A percentile compares a stretch with the other conserved stretches of the same genome.
Conservation (phyloP, 2,888 invertebrate species). For the Corbicula japonica region DNA sequence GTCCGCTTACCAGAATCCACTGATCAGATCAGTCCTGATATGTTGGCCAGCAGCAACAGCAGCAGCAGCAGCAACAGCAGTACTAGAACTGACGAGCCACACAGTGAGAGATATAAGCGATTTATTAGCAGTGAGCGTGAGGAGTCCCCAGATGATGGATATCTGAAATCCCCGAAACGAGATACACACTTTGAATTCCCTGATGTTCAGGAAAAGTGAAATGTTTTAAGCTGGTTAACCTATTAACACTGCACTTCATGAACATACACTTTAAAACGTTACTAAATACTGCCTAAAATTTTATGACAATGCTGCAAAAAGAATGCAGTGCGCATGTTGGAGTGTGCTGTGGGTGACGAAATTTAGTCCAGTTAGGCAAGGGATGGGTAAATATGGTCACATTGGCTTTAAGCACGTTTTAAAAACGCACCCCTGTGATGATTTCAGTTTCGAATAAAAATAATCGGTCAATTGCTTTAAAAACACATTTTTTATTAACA, state of each 20-base stretch:
- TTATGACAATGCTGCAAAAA: neutral
- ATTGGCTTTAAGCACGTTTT: neutral
- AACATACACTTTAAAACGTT: neutral
- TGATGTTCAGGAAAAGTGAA: conserved; percentile 15
- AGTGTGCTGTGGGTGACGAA: neutral
- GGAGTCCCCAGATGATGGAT: conserved; percentile 24
- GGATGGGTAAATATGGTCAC: neutral
- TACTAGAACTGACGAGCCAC: too few relatives aligned
- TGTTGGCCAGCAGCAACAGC: too few relatives aligned
- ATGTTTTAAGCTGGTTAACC: neutral
- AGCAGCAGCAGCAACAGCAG: too few relatives aligned
- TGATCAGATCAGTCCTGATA: too few relatives aligned
- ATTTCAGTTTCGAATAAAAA: neutral
- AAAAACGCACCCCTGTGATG: neutral
- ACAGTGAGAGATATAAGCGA: conserved; percentile 32
- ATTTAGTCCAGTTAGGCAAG: neutral
- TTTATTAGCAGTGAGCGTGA: conserved; percentile 18
- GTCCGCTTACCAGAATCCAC: conserved; percentile 18
- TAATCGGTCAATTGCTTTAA: neutral
- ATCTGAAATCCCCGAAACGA: conserved; percentile 41
- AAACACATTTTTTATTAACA: neutral
- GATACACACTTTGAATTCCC: conserved; percentile 31
- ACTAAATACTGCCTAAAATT: neutral
- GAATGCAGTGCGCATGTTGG: neutral
- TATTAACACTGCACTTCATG: neutral